Base-by-base conservation (phyloP, 2,113 vertebrate genomes). In the Grantiella picta region DNA sequence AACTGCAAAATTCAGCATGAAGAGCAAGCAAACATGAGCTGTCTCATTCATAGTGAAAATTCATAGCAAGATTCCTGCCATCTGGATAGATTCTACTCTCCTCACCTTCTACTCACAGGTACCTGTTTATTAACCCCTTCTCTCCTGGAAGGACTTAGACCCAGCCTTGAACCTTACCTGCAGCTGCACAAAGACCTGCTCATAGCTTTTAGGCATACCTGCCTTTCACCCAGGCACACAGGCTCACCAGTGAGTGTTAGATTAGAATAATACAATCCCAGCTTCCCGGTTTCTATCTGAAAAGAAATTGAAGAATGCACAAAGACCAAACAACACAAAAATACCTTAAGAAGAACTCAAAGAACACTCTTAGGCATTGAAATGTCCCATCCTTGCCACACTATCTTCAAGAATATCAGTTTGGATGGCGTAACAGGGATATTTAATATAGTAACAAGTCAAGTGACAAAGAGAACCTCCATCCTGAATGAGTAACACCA, bases 1-100 rank as follows among this genome's bases (percentile, higher is more conserved):
- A 89, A 59, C 12, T 31, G 35, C 53, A 89, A 75, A 75, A 82
- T 47, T 36, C 65, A 82, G 45, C 29, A 76, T 5, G 36, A 65
- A 52, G 44, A 56, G 11, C 19, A 66, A 63, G 19, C 0, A 1
- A 15, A 63, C 0, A 0, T 44, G 52, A 93, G 11, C 27, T 38
- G 21, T 15, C 50, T 71, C 29, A 35, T 42, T 82, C 24, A n/a
- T n/a, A 75, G 72, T 52, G 63, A 50, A 47, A 52, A 71, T 28
- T 85, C 40, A 59, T 0, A 42, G 36, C 53, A 50, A 59, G 36
- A 87, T 40, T 36, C 10, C 61, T 3, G 5, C 36, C 68, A 57
- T 56, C 69, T 59, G 33, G 10, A 28, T 18, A 27, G 29, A 36
- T 31, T 53, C 63, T 45, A 7, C 31, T 64, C 17, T 69, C 31